These are phyloP conservation scores for Trichopoda pennipes DNA, from an alignment of 2,888 invertebrate genomes.

Conservation along the genomic window DNA sequence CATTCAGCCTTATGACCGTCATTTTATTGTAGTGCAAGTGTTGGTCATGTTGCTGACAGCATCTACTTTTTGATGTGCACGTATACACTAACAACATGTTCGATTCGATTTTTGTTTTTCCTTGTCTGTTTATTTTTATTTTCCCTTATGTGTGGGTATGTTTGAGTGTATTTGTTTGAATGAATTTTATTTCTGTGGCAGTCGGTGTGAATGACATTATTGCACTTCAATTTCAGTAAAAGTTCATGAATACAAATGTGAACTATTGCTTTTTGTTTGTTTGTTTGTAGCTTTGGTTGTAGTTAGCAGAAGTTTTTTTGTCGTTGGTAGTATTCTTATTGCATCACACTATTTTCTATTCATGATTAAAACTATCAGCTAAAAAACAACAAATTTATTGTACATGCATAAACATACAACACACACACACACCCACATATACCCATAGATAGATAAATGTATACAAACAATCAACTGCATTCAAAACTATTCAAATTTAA, in stretches of 20 bases:
- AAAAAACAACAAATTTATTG: conserved; percentile 16
- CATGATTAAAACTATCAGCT: conserved; percentile 53
- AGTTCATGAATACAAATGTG: conserved; percentile 56
- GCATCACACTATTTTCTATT: conserved; percentile 42
- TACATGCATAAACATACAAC: not conserved
- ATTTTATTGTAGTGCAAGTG: conserved; percentile 57
- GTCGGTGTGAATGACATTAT: conserved; percentile 57
- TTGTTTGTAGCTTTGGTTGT: not conserved
- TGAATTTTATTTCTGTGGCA: conserved; percentile 40
- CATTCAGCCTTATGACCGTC: conserved; percentile 26
- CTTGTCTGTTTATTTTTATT: conserved; percentile 35
- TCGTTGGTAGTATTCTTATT: conserved; percentile 5
- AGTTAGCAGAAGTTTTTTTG: not conserved
- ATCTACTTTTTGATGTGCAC: conserved; percentile 57
- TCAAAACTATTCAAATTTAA: conserved; percentile 52
- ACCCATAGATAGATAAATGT: not conserved
- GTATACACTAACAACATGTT: conserved; percentile 45
- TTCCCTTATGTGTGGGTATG: not conserved
- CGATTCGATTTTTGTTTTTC: conserved; percentile 28
- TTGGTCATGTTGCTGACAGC: conserved; percentile 64
- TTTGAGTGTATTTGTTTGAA: conserved; percentile 5
- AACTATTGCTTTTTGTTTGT: conserved; percentile 20
- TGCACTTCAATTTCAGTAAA: conserved; percentile 58
- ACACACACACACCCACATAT: not conserved
- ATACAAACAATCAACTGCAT: conserved; percentile 21